These are phyloP conservation scores for Watersipora subatra DNA, from an alignment of 1,140 invertebrate genomes.

Conservation along the genomic window DNA sequence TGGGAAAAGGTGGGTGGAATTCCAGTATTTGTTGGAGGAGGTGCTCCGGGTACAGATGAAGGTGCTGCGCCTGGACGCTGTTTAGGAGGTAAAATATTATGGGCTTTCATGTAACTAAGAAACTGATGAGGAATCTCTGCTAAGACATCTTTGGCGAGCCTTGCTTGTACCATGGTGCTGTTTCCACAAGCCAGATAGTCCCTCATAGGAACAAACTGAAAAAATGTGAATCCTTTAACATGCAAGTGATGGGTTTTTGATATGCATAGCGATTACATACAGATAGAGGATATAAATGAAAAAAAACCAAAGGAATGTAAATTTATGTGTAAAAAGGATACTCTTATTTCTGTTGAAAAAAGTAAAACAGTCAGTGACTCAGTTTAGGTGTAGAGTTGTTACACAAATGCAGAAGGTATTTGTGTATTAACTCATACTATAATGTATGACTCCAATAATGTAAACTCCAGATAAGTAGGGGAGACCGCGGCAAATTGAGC, in stretches of 20 bases:
- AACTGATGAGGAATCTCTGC: constrained; percentile 52
- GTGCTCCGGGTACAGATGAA: too few species aligned
- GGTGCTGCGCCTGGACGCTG: too few species aligned
- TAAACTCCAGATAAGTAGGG: too few species aligned
- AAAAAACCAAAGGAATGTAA: not conserved
- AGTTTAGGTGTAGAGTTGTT: not conserved
- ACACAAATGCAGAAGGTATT: not conserved
- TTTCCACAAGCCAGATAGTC: constrained; percentile 3
- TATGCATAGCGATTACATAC: not conserved
- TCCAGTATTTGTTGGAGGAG: too few species aligned
- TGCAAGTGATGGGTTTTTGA: too few species aligned
- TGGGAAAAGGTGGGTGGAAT: too few species aligned
- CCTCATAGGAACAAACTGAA: not conserved
- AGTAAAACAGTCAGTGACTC: not conserved
- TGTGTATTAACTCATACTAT: too few species aligned
- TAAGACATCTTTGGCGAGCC: constrained; percentile 49
- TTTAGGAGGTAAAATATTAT: too few species aligned
- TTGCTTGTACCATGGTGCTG: constrained; percentile 13
- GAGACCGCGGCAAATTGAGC: too few species aligned
- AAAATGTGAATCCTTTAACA: not conserved
- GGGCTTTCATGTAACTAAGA: too few species aligned
- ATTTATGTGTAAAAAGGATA: not conserved
- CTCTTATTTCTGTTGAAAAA: not conserved
- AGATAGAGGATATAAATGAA: not conserved
- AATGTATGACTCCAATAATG: too few species aligned